These are phyloP conservation scores for Rallus limicola DNA, from an alignment of 2,113 vertebrate species.

Conservation along the genomic window DNA sequence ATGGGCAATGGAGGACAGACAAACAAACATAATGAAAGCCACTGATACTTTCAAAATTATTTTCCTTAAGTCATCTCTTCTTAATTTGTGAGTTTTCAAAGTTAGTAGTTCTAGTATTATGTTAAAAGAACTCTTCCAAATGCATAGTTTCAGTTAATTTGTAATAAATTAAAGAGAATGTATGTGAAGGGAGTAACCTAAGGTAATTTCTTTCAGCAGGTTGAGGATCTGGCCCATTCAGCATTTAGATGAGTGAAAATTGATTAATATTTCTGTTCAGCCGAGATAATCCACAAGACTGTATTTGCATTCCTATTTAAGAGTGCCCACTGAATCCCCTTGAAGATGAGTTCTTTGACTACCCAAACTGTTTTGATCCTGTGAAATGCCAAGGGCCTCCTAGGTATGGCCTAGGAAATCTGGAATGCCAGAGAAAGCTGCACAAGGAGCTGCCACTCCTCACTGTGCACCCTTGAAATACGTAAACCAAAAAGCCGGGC, in stretches of 20 bases:
- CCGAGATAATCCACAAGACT: neutral
- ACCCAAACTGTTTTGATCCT: neutral
- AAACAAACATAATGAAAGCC: neutral
- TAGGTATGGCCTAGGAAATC: neutral
- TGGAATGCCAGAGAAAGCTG: neutral
- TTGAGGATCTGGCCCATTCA: neutral
- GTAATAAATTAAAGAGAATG: neutral
- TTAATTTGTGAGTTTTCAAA: neutral
- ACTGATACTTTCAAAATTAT: neutral
- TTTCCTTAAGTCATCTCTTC: neutral
- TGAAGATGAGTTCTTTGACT: neutral
- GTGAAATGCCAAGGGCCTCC: fast-evolving
- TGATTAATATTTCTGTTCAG: neutral
- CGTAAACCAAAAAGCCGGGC: neutral
- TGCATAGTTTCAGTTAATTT: neutral
- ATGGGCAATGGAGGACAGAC: neutral
- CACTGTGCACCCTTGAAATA: neutral
- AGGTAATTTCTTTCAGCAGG: neutral
- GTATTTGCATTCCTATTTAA: neutral
- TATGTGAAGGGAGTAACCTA: neutral
- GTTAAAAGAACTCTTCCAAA: neutral
- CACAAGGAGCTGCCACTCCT: neutral
- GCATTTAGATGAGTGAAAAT: neutral
- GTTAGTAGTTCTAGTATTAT: neutral
- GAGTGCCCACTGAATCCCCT: neutral